Conservation (phyloP, 1,140 invertebrate species). For the Dinothrombium tinctorium region DNA sequence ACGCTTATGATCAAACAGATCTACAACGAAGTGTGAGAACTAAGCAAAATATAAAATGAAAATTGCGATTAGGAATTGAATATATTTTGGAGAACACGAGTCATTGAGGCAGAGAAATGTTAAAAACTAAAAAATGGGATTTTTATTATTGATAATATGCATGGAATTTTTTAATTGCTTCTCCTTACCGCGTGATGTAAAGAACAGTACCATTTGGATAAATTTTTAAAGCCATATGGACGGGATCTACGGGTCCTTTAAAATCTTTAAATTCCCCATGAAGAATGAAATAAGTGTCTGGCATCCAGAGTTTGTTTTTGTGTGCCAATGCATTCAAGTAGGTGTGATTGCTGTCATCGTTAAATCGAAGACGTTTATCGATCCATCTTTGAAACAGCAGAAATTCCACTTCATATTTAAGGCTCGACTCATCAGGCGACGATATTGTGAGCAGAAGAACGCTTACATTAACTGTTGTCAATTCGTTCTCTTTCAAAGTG, state of each 20-base stretch:
- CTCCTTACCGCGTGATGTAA: slow-evolving; percentile 49
- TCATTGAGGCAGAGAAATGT: no score
- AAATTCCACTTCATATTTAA: slow-evolving; percentile 88
- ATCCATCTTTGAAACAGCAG: slow-evolving; percentile 70
- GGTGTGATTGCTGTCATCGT: slow-evolving; percentile 54
- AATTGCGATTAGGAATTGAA: no score
- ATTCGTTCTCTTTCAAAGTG: no score
- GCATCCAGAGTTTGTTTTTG: slow-evolving; percentile 65
- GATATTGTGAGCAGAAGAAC: slow-evolving; percentile 70
- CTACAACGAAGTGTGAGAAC: no score
- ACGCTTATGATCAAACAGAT: no score
- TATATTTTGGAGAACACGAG: no score
- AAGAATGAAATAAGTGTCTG: slow-evolving; percentile 84
- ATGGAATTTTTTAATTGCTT: no score
- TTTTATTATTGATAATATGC: no score
- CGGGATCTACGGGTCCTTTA: slow-evolving; percentile 65
- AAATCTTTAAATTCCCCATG: slow-evolving; percentile 49
- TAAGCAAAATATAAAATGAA: no score
- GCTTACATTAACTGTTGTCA: slow-evolving; percentile 72
- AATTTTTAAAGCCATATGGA: slow-evolving; percentile 67
- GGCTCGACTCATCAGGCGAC: slow-evolving; percentile 77
- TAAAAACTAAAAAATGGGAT: no score
- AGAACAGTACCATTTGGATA: slow-evolving; percentile 72
- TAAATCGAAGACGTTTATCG: slow-evolving; percentile 57
- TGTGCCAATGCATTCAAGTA: slow-evolving; percentile 73